Conservation (phyloP, 2,888 invertebrate species). For the Bunonema sp. region DNA sequence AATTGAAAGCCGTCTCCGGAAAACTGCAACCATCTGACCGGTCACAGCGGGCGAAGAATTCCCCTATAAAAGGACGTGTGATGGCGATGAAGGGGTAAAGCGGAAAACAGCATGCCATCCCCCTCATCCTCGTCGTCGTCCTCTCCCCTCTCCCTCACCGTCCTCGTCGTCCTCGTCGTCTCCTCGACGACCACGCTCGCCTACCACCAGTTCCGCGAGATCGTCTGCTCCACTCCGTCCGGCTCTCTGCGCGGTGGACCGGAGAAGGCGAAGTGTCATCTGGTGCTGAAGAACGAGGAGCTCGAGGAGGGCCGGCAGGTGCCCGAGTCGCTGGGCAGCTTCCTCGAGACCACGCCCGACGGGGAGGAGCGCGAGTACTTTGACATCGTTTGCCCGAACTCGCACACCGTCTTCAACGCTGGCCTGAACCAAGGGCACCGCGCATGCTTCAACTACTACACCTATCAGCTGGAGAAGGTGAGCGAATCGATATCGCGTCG, state of each 20-base stretch:
- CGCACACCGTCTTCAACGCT: slow-evolving; percentile 35
- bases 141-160: too few relatives aligned
- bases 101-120: too few relatives aligned
- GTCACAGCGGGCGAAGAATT: too few relatives aligned
- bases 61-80: too few relatives aligned
- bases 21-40: too few relatives aligned
- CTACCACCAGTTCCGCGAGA: slow-evolving; percentile 36
- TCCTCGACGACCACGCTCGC: too few relatives aligned
- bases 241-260: slow-evolving; percentile 29
- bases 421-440: slow-evolving; percentile 30
- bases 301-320: slow-evolving; percentile 27
- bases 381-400: slow-evolving; percentile 40
- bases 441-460: slow-evolving; percentile 41
- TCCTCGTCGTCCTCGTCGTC: too few relatives aligned
- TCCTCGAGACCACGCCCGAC: slow-evolving; percentile 11
- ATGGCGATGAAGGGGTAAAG: too few relatives aligned
- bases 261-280: slow-evolving; percentile 23
- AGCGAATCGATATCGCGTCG: too few relatives aligned
- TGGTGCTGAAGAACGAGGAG: slow-evolving; percentile 34
- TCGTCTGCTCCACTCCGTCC: slow-evolving; percentile 37
- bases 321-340: slow-evolving; percentile 6
- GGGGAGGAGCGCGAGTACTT: slow-evolving; percentile 38
- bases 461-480: slow-evolving; percentile 35
- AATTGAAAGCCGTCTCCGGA: too few relatives aligned
- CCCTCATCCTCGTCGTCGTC: too few relatives aligned